Percentiles rank a stretch among this genome's conserved stretches.
phyloP scores from a whole-genome alignment of 2,888 invertebrate species.

The Dasypolia templi region DNA sequence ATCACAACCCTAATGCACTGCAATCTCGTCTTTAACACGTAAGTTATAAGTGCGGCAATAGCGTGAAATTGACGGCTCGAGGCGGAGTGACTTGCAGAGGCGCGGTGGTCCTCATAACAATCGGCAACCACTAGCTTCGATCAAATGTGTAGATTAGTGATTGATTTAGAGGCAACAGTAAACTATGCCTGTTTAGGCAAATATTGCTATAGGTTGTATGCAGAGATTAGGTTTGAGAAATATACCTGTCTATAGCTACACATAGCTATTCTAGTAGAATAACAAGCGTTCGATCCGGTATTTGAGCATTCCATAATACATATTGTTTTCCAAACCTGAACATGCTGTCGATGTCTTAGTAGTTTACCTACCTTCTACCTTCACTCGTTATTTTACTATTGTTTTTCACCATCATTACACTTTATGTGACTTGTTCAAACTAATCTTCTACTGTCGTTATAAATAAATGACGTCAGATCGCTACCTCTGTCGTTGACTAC shows the following conservation, averaged over 20 bases:
- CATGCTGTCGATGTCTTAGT: background rate
- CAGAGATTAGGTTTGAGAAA: background rate
- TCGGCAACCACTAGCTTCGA: constrained; percentile 79
- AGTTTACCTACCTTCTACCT: background rate
- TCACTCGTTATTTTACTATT: background rate
- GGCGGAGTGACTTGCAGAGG: constrained; percentile 85
- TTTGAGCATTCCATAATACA: background rate
- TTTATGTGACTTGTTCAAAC: background rate
- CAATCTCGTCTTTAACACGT: constrained; percentile 56
- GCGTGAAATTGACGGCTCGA: constrained; percentile 38
- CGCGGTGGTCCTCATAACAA: constrained; percentile 85
- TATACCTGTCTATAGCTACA: background rate
- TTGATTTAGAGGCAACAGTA: constrained; percentile 47
- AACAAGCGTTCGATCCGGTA: background rate
- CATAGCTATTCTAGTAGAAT: background rate
- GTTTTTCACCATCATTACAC: too few species aligned
- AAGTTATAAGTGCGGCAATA: constrained; percentile 54
- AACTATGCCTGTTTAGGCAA: background rate
- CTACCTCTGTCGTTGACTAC: constrained; percentile 58
- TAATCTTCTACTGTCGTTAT: too few species aligned
- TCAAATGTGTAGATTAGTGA: constrained; percentile 57
- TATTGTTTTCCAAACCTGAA: background rate
- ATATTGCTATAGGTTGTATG: background rate
- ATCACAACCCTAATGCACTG: constrained; percentile 30
- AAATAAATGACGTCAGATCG: constrained; percentile 5